Evolutionary conservation across 2,797 vertebrate genomes (phyloP), one percentile per base, ranked within the genome.

Genomic region (Oryzias sinensis): DNA sequence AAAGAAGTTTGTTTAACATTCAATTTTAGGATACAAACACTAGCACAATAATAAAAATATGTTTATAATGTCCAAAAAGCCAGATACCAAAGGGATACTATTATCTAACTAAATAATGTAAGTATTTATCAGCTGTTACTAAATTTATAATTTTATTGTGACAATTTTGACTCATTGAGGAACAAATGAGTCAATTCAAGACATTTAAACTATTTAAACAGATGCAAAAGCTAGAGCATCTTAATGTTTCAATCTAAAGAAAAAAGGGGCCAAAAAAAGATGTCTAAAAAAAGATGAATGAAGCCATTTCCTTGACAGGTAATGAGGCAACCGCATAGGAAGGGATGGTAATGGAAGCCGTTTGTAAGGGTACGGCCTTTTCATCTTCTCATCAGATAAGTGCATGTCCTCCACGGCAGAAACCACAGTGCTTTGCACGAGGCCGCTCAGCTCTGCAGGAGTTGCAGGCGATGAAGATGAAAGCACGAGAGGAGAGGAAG

Each of bases 401-500:
- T 52, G 18, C 53, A 57, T 0, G 64, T 49, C 68, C 60, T 77
- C 69, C 49, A 16, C 27, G 41, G 33, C 33, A 37, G 27, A 62
- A 77, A 74, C 83, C 77, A 57, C 58, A 78, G 5, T 0, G n/a
- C 64, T 20, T 15, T 82, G 79, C 79, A 74, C 25, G 25, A 49
- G 25, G 61, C 45, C 69, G 14, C 49, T 48, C 37, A 25, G 8
- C 29, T 57, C 69, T 85, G 81, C 83, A 84, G 59, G 67, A 78
- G 58, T 59, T 7, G 53, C 56, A 77, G 40, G 62, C 6, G 17
- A 50, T 2, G 18, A 59, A 56, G 46, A 65, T 72, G 50, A 83
- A 71, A 82, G 69, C 14, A 49, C 27, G 29, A 56, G 62, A 69
- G 7, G 29, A 57, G 56, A 87, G 81, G 84, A 87, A 87, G 86